Evolutionary conservation across 2,888 invertebrate genomes (phyloP), one percentile per base, ranked within the genome.

Genomic region (Augochlorella aurata): DNA sequence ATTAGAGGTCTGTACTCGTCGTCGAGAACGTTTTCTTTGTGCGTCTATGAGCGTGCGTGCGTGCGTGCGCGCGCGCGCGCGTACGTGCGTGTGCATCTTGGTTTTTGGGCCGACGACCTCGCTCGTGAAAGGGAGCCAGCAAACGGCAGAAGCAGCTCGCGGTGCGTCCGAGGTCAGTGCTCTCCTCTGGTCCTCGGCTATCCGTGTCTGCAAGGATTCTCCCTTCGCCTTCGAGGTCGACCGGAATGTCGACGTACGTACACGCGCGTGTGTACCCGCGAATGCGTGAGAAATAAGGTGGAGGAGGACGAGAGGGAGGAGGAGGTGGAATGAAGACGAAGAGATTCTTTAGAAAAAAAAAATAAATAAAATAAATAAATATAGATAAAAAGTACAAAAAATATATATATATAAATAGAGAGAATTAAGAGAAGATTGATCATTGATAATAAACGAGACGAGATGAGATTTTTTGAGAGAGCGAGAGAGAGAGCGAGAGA

Each of bases 141-240:
- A 83, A 63, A 79, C 82, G 81, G 83, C 78, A 81, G 87, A 77
- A 80, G 79, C 85, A 79, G 88, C 83, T 77, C 77, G 72, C 85
- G 84, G 79, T 84, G 82, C 84, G 88, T 77, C 88, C 87, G 88
- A 88, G 88, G 88, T 88, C 88, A 88, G 88, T 88, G 88, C 88
- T 84, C 87, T 83, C 85, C 87, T 68, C 68, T 87, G 88, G 83
- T 88, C 88, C 88, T 88, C 88, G 88, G 86, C 70, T 85, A 86
- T 79, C 87, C 88, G 85, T 78, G 88, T 84, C 81, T 83, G 87
- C 87, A 88, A 88, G 86, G 88, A 82, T 83, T 85, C 87, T 89
- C 89, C 88, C 89, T 88, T 88, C 89, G 89, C 89, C 87, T 84
- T 86, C 88, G 88, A 89, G 88, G 88, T 88, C 88, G 88, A 87